These are phyloP conservation scores for Nematolebias whitei DNA, from an alignment of 2,113 vertebrate genomes.

Conservation along the genomic window DNA sequence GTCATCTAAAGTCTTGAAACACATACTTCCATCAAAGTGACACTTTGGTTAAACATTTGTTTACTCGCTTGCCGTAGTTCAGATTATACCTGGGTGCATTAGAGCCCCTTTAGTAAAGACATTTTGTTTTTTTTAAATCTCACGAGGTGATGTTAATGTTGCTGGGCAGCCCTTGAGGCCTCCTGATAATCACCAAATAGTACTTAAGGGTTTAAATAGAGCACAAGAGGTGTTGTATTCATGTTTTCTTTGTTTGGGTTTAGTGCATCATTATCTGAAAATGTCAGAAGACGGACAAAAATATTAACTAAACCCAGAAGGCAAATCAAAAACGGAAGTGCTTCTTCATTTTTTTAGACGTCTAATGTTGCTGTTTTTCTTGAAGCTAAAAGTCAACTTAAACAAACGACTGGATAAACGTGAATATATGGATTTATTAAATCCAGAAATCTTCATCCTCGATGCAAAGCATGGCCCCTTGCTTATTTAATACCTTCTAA, in stretches of 20 bases:
- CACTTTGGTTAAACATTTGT: neutral
- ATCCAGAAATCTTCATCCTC: neutral
- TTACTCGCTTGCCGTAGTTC: constrained; percentile 9
- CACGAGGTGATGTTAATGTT: neutral
- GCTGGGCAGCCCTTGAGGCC: neutral
- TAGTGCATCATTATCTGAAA: neutral
- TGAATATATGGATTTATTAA: neutral
- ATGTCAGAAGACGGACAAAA: neutral
- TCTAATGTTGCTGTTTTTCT: neutral
- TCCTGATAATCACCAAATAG: neutral
- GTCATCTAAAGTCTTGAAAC: neutral
- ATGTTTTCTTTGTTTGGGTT: constrained; percentile 1
- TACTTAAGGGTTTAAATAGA: constrained; percentile 3
- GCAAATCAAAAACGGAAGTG: constrained; percentile 15
- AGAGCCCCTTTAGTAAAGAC: neutral
- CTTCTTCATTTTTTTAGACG: neutral
- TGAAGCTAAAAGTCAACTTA: constrained; percentile 7
- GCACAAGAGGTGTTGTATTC: neutral
- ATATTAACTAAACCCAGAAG: neutral
- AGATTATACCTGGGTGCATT: constrained; percentile 10
- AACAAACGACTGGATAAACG: constrained; percentile 4
- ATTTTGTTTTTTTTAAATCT: constrained; percentile 5
- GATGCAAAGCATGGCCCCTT: constrained; percentile 1
- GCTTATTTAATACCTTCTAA: constrained; percentile 2
- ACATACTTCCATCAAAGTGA: constrained; percentile 16